Percentiles rank a stretch among this genome's conserved stretches.
Evolutionary conservation across 2,113 vertebrate genomes (phyloP).

Genomic region (Gasterosteus nipponicus): DNA sequence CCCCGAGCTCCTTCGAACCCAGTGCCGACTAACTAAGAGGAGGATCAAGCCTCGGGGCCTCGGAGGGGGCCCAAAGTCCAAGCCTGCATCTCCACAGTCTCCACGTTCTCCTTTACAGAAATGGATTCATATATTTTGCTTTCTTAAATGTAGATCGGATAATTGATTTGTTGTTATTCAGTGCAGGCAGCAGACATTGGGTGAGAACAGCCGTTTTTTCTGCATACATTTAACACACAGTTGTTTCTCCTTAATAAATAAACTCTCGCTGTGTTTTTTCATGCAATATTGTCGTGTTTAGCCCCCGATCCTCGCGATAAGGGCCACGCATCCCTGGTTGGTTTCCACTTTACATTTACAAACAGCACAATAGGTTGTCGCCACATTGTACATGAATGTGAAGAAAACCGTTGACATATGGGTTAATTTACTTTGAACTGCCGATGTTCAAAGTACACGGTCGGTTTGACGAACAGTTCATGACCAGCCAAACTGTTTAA

Average conservation of each 20-base stretch:
- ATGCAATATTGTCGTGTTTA: background rate
- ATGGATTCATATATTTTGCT: background rate
- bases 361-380: background rate
- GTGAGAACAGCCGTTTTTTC: background rate
- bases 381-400: background rate
- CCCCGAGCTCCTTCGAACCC: conserved; percentile 53
- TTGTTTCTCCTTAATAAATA: background rate
- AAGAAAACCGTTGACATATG: background rate
- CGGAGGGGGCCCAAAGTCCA: conserved; percentile 44
- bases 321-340: background rate
- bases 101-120: conserved; percentile 17
- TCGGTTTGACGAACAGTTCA: conserved; percentile 7
- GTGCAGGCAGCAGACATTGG: background rate
- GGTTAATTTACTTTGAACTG: conserved; percentile 20
- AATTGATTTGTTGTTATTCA: background rate
- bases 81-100: conserved; percentile 15
- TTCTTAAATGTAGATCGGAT: background rate
- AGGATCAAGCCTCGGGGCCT: conserved; percentile 58
- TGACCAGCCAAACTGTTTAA: conserved; percentile 26
- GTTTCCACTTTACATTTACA: background rate
- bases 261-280: background rate
- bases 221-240: background rate
- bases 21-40: conserved; percentile 39
- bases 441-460: background rate
- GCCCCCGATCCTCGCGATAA: background rate